Conservation (phyloP, 2,113 vertebrate genomes). For the Plestiodon gilberti region DNA sequence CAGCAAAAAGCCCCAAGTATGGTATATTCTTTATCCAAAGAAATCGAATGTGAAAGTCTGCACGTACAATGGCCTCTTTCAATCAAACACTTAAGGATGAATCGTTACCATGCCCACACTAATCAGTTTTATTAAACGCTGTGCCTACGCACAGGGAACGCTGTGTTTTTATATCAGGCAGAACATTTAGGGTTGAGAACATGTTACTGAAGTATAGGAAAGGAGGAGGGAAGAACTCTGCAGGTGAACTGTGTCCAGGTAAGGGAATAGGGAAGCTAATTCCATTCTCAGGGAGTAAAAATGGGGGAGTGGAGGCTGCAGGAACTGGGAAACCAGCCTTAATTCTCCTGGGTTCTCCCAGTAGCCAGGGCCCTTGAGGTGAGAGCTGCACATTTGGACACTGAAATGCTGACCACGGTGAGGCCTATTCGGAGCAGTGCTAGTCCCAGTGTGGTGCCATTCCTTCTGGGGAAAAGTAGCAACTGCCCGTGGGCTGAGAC, state of each 20-base stretch:
- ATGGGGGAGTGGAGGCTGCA: too few species aligned
- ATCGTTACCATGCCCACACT: neutral
- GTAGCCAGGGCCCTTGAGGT: too few species aligned
- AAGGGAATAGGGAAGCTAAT: neutral
- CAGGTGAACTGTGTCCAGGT: too few species aligned
- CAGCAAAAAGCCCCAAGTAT: neutral
- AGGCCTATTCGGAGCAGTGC: too few species aligned
- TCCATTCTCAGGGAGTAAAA: neutral
- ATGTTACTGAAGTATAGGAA: neutral
- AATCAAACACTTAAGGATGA: neutral
- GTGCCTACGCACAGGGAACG: neutral
- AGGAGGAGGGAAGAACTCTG: neutral
- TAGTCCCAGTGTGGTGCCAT: too few species aligned
- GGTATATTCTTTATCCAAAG: neutral
- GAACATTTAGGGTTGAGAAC: neutral
- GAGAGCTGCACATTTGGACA: too few species aligned
- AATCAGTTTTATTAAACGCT: neutral
- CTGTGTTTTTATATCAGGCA: neutral
- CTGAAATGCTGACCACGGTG: too few species aligned
- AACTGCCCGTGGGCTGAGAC: too few species aligned
- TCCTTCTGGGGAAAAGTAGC: too few species aligned
- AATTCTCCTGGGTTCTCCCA: too few species aligned
- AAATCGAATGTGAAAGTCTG: neutral
- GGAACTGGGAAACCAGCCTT: too few species aligned
- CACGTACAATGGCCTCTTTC: neutral